These are phyloP conservation scores for Coptotermes formosanus DNA, from an alignment of 1,140 invertebrate genomes.

Conservation along the genomic window DNA sequence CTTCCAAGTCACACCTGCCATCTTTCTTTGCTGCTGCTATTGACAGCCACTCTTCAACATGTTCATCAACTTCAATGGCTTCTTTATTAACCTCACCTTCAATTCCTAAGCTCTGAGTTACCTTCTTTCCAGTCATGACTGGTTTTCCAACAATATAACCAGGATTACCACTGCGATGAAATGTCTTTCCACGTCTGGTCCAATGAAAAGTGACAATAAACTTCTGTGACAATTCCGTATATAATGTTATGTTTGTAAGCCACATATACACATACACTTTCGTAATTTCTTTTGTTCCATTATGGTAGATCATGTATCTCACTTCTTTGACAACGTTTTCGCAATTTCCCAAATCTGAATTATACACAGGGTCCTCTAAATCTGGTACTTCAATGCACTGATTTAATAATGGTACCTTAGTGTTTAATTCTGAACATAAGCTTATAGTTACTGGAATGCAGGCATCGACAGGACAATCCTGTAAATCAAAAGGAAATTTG, in stretches of 20 bases:
- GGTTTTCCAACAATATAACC: slow-evolving; percentile 64
- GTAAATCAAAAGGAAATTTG: slow-evolving; percentile 39
- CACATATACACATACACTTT: slow-evolving; percentile 48
- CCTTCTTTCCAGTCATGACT: slow-evolving; percentile 52
- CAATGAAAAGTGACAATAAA: slow-evolving; percentile 54
- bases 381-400: slow-evolving; percentile 41
- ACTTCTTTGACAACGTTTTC: slow-evolving; percentile 52
- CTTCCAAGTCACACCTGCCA: slow-evolving; percentile 44
- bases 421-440: slow-evolving; percentile 44
- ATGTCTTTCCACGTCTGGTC: slow-evolving; percentile 45
- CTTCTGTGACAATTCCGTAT: slow-evolving; percentile 49
- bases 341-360: slow-evolving; percentile 41
- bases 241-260: slow-evolving; percentile 45
- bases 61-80: slow-evolving; percentile 27
- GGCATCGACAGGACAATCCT: slow-evolving; percentile 52
- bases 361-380: slow-evolving; percentile 36
- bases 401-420: slow-evolving; percentile 20
- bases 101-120: background rate
- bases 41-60: slow-evolving; percentile 33
- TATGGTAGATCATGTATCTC: slow-evolving; percentile 55
- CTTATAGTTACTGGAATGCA: slow-evolving; percentile 48
- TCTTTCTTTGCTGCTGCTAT: slow-evolving; percentile 46
- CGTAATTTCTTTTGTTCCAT: slow-evolving; percentile 56
- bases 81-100: slow-evolving; percentile 27
- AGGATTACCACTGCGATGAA: slow-evolving; percentile 63